Evolutionary conservation across 2,888 invertebrate species (phyloP), one percentile per base, ranked within the genome.

Genomic region (Nomada lathburiana): DNA sequence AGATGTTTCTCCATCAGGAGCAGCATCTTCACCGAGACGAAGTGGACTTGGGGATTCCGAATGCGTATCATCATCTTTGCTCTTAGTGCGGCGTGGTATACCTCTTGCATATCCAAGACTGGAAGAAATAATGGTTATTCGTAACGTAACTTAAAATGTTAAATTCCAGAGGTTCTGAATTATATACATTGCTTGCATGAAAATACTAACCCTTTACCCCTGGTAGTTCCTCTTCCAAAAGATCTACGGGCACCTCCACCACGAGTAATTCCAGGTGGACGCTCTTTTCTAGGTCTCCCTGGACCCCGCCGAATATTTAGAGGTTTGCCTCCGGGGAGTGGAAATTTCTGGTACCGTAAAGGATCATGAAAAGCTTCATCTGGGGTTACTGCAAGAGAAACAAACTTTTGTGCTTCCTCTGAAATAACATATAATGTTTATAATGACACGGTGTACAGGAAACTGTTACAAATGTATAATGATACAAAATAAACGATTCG

Each of bases 211-310:
- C 93, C 93, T 91, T 94, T 94, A 60, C 93, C 94, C 77, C 94
- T 91, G 50, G 90, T 88, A 53, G 92, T 89, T 69, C 94, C 94
- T 84, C 93, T 90, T 65, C 93, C 92, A 74, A 93, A 92, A 64
- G 93, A 89, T 90, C 93, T 91, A n/a, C 93, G 90, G 23, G 89
- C 83, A 18, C 89, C 87, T 59, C 91, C 86, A 76, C 93, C 92
- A 77, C 94, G 90, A 20, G 92, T 89, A 72, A 96, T 96, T 93
- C 92, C 92, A 78, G 89, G 91, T 75, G 93, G 93, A 79, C 96
- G 96, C 93, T 97, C 97, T 91, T 97, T 97, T 83, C 97, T 95
- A 16, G 97, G 97, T 89, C 97, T 95, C 18, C 97, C 97, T 23
- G 97, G 97, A 67, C 97, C 97, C 85, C 97, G 95, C 86, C 96